These are phyloP conservation scores for Ameiurus melas DNA, from an alignment of 2,113 vertebrate genomes.

Conservation along the genomic window DNA sequence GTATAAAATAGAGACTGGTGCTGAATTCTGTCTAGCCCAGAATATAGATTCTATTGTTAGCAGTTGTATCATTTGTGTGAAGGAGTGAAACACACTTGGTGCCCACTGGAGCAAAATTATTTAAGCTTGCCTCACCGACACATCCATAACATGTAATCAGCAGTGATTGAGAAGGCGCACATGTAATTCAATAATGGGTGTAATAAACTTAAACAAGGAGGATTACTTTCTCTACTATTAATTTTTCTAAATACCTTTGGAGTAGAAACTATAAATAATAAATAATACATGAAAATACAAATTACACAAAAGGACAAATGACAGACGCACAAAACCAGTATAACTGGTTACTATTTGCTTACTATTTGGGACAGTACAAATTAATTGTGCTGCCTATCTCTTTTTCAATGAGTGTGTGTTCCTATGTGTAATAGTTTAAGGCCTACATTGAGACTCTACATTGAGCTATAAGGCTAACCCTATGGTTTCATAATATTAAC, in stretches of 20 bases:
- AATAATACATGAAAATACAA: background rate
- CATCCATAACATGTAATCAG: background rate
- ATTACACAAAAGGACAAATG: background rate
- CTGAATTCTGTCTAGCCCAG: background rate
- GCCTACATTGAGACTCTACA: background rate
- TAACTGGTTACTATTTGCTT: background rate
- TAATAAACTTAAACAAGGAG: too few relatives aligned
- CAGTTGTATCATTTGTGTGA: background rate
- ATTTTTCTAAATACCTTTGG: too few relatives aligned
- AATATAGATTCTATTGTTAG: background rate
- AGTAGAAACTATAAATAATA: background rate
- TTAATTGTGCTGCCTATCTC: background rate
- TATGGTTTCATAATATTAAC: background rate
- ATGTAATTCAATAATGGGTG: too few relatives aligned
- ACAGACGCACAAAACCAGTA: background rate
- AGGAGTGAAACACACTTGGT: background rate
- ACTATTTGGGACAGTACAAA: background rate
- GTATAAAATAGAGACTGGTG: background rate
- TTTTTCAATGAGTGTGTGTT: background rate
- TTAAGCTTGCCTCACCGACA: background rate
- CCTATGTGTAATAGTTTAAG: background rate
- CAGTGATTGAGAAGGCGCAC: too few relatives aligned
- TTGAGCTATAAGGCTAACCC: background rate
- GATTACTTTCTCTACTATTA: too few relatives aligned
- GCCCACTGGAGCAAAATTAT: background rate